Conservation (phyloP, 2,888 invertebrate genomes). For the Hyposoter dolosus region DNA sequence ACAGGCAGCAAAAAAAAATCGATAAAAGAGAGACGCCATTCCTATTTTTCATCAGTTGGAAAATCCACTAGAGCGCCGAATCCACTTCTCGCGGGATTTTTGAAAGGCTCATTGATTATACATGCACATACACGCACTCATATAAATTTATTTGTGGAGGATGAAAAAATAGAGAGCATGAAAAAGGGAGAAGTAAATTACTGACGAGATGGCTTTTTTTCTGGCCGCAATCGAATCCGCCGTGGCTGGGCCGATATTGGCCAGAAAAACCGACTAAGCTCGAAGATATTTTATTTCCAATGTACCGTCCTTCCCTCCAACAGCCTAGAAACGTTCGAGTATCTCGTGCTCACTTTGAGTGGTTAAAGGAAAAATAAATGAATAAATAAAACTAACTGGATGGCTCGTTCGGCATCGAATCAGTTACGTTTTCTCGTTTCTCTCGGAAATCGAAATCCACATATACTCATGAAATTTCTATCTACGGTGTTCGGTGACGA, state of each 20-base stretch:
- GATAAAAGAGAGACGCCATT: constrained; percentile 45
- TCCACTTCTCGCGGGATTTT: constrained; percentile 46
- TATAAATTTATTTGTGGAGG: background rate
- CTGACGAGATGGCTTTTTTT: constrained; percentile 50
- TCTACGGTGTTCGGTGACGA: constrained; percentile 35
- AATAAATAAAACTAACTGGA: constrained; percentile 18
- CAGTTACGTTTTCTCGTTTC: constrained; percentile 51
- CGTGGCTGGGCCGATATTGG: background rate
- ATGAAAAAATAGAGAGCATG: constrained; percentile 28
- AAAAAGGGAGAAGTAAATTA: constrained; percentile 38
- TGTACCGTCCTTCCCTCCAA: constrained; percentile 38
- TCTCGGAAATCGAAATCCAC: constrained; percentile 40
- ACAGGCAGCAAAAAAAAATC: constrained; percentile 10
- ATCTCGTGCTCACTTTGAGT: constrained; percentile 33
- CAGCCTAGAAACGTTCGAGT: constrained; percentile 38
- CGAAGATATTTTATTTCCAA: constrained; percentile 58
- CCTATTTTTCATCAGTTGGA: constrained; percentile 38
- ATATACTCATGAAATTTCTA: constrained; percentile 9
- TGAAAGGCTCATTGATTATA: constrained; percentile 11
- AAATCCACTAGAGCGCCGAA: constrained; percentile 50
- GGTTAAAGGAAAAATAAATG: constrained; percentile 50
- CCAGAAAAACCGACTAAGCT: constrained; percentile 49
- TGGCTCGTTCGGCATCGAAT: constrained; percentile 40
- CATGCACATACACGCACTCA: background rate
- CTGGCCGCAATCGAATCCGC: constrained; percentile 16